Conservation (phyloP, 2,113 vertebrate genomes). For the Halcyon senegalensis region DNA sequence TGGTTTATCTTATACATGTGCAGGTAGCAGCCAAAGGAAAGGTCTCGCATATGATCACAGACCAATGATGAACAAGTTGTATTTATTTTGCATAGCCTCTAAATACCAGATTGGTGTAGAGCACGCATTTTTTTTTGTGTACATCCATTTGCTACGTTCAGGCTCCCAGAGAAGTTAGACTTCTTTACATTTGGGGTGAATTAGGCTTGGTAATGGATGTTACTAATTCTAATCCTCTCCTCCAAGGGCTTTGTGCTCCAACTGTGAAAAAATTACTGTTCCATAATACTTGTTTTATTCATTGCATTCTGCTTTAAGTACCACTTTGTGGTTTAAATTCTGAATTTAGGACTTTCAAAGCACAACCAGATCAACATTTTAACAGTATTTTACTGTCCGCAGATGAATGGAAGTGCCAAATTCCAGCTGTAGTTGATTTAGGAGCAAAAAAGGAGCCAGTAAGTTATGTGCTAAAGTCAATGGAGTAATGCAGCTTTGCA, state of each 20-base stretch:
- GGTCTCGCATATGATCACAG: not conserved
- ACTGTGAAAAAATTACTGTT: not conserved
- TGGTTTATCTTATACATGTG: not conserved
- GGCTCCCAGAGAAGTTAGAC: not conserved
- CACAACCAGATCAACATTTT: not conserved
- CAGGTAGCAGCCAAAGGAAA: not conserved
- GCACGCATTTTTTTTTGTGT: not conserved
- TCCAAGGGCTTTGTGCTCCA: not conserved
- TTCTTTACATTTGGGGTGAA: not conserved
- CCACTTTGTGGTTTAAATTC: not conserved
- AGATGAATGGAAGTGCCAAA: not conserved
- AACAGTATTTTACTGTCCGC: not conserved
- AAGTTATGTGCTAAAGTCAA: not conserved
- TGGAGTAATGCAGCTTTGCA: not conserved
- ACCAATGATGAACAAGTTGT: not conserved
- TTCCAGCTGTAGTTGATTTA: not conserved
- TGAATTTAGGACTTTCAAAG: not conserved
- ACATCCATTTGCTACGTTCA: not conserved
- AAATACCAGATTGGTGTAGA: not conserved
- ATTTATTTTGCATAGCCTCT: not conserved
- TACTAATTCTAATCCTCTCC: not conserved
- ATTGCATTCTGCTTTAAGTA: not conserved
- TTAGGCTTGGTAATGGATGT: not conserved
- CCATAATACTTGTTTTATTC: not conserved
- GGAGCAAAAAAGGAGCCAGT: not conserved